Conservation (phyloP, 2,888 invertebrate genomes). For the Caenorhabditis sp. region DNA sequence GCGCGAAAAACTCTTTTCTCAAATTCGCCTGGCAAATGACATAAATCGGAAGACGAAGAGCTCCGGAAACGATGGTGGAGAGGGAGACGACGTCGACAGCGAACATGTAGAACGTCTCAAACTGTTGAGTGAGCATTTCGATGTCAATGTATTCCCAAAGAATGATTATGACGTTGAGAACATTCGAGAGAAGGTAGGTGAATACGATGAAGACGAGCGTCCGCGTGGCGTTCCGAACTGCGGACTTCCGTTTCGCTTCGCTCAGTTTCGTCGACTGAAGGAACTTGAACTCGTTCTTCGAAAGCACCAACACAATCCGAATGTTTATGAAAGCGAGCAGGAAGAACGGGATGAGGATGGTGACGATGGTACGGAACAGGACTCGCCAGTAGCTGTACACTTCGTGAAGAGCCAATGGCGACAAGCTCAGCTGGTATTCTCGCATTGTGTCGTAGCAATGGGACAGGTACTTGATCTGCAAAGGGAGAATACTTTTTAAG, state of each 20-base stretch:
- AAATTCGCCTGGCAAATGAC: conserved; percentile 69
- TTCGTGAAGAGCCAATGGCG: conserved; percentile 63
- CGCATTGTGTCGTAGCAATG: conserved; percentile 71
- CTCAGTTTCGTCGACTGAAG: conserved; percentile 64
- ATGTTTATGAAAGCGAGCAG: conserved; percentile 70
- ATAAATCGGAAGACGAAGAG: conserved; percentile 74
- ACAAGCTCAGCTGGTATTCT: conserved; percentile 67
- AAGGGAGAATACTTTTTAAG: no score
- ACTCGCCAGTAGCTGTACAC: conserved; percentile 63
- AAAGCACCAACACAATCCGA: conserved; percentile 67
- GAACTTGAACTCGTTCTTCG: conserved; percentile 62
- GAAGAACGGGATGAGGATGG: conserved; percentile 74
- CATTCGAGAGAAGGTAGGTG: conserved; percentile 75
- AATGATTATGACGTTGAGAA: conserved; percentile 75
- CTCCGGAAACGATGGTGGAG: conserved; percentile 73
- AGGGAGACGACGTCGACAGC: conserved; percentile 74
- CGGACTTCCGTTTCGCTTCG: conserved; percentile 67
- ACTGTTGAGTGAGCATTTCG: conserved; percentile 45
- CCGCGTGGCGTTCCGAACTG: conserved; percentile 72
- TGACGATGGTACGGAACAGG: conserved; percentile 70
- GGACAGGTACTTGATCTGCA: conserved; percentile 61
- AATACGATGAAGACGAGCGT: conserved; percentile 73
- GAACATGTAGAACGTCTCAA: conserved; percentile 72
- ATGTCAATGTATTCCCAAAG: conserved; percentile 76
- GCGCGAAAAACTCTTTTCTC: conserved; percentile 55